These are phyloP conservation scores for Tyrophagus putrescentiae DNA, from an alignment of 1,140 invertebrate species.

Conservation along the genomic window DNA sequence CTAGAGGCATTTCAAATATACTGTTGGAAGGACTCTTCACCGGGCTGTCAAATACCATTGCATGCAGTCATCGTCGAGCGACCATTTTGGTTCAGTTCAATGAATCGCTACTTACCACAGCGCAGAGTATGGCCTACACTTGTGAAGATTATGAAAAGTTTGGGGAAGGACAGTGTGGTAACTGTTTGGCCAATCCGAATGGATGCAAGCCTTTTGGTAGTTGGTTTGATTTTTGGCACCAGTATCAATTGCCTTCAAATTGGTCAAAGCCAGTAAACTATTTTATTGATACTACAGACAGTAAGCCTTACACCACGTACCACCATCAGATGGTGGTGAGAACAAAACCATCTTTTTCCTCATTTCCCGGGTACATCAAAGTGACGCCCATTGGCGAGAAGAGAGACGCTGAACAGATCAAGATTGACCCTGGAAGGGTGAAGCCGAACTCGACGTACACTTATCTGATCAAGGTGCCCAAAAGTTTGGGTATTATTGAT, in stretches of 20 bases:
- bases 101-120: neutral
- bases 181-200: neutral
- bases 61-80: slow-evolving; percentile 10
- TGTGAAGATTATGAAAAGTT: neutral
- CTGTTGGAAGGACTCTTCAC: neutral
- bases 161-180: neutral
- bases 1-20: neutral
- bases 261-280: neutral
- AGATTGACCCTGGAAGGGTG: too few species aligned
- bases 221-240: slow-evolving; percentile 6
- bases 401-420: too few species aligned
- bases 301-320: neutral
- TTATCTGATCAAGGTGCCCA: too few species aligned
- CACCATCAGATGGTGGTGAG: neutral
- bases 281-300: neutral
- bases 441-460: too few species aligned
- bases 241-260: neutral
- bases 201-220: neutral
- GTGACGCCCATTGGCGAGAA: too few species aligned
- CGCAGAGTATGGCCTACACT: neutral
- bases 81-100: neutral
- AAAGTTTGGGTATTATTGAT: too few species aligned
- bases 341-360: too few species aligned
- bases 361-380: too few species aligned
- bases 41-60: neutral